Conservation (phyloP, 2,888 invertebrate species). For the Hirudinaria manillensis region DNA sequence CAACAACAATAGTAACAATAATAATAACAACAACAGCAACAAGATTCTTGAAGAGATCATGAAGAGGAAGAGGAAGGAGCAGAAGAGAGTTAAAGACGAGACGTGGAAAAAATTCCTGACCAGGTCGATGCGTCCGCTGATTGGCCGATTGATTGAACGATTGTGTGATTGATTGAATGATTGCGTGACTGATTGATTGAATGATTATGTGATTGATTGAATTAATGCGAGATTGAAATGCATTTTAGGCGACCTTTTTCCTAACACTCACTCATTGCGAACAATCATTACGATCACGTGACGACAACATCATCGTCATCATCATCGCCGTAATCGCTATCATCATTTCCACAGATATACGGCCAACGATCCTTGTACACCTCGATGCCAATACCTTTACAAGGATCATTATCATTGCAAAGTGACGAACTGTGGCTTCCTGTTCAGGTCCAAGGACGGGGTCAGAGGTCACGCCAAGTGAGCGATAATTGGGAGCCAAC, state of each 20-base stretch:
- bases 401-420: conserved; percentile 83
- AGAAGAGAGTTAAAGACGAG: conserved; percentile 55
- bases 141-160: not conserved
- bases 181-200: too few species aligned
- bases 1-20: not conserved
- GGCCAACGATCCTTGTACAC: conserved; percentile 56
- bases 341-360: conserved; percentile 50
- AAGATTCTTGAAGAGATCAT: not conserved
- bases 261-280: not conserved
- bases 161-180: too few species aligned
- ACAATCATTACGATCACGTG: not conserved
- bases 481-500: not conserved
- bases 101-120: conserved; percentile 61
- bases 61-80: not conserved
- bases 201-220: not conserved
- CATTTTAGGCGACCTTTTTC: not conserved
- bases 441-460: conserved; percentile 59
- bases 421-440: conserved; percentile 58
- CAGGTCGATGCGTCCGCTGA: conserved; percentile 46
- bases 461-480: conserved; percentile 75
- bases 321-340: not conserved
- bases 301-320: too few species aligned
- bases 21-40: not conserved
- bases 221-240: too few species aligned
- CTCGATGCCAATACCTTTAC: conserved; percentile 63